These are phyloP conservation scores for Nemopilema nomurai DNA, from an alignment of 30 jellyfish, hydroid and myxozoan genomes.

Conservation along the genomic window DNA sequence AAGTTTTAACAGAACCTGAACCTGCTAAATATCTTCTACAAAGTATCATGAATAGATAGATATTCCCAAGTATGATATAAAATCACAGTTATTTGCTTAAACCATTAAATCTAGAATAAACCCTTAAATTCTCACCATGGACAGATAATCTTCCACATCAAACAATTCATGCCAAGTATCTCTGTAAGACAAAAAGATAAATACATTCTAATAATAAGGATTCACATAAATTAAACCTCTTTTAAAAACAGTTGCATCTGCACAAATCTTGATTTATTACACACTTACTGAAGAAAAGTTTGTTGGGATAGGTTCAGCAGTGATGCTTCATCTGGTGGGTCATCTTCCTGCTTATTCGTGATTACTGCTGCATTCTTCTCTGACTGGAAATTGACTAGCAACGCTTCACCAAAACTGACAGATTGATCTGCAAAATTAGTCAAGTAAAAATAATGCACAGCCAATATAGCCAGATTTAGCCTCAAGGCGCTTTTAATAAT, in stretches of 20 bases:
- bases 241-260: background rate
- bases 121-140: constrained; percentile 17
- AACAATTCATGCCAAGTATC: constrained; percentile 56
- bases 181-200: background rate
- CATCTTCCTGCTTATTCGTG: background rate
- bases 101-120: background rate
- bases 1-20: too few species aligned
- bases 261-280: background rate
- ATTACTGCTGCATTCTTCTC: background rate
- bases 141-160: constrained; percentile 51
- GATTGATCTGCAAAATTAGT: constrained; percentile 2
- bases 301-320: background rate
- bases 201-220: background rate
- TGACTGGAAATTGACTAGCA: constrained; percentile 52
- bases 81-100: too few species aligned
- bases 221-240: too few species aligned
- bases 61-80: too few species aligned
- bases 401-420: constrained; percentile 46
- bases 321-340: background rate
- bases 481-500: too few species aligned
- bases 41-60: too few species aligned
- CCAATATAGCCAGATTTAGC: too few species aligned
- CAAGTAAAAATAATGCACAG: too few species aligned
- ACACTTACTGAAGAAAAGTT: constrained; percentile 22
- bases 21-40: too few species aligned